A percentile compares a stretch with the other conserved stretches of the same genome.
Conservation (phyloP, 2,113 vertebrate genomes). For the Deroptyus accipitrinus region DNA sequence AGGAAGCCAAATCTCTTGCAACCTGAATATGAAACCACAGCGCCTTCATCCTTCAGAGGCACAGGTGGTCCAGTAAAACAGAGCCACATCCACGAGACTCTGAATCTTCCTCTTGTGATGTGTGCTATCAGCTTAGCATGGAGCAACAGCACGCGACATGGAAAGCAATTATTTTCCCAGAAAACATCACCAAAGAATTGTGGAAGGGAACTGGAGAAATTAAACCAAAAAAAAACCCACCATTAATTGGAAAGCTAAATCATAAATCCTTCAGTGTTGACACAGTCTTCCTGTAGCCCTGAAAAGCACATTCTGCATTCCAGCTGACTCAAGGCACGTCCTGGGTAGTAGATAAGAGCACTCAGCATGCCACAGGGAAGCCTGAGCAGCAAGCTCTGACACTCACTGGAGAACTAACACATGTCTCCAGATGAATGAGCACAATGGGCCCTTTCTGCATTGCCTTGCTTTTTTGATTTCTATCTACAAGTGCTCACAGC, state of each 20-base stretch:
- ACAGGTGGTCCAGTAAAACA: background rate
- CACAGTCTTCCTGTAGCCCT: background rate
- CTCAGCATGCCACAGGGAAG: background rate
- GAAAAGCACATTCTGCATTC: slow-evolving; percentile 46
- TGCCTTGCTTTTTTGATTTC: background rate
- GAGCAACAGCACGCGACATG: background rate
- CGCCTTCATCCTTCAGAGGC: background rate
- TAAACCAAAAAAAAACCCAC: background rate
- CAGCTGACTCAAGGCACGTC: background rate
- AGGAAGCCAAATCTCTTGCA: background rate
- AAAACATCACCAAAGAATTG: background rate
- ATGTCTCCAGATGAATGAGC: background rate
- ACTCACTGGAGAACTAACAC: background rate
- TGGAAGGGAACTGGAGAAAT: background rate
- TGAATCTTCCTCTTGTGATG: background rate
- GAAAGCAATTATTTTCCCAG: background rate
- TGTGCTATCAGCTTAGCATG: background rate
- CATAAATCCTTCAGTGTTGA: background rate
- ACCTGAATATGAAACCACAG: background rate
- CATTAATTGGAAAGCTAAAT: background rate
- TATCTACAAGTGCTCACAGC: background rate
- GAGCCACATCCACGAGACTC: background rate
- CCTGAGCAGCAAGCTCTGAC: background rate
- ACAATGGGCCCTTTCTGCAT: background rate
- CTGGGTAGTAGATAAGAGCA: background rate